These are phyloP conservation scores for Empidonax alnorum DNA, from an alignment of 2,113 vertebrate genomes.

Conservation along the genomic window DNA sequence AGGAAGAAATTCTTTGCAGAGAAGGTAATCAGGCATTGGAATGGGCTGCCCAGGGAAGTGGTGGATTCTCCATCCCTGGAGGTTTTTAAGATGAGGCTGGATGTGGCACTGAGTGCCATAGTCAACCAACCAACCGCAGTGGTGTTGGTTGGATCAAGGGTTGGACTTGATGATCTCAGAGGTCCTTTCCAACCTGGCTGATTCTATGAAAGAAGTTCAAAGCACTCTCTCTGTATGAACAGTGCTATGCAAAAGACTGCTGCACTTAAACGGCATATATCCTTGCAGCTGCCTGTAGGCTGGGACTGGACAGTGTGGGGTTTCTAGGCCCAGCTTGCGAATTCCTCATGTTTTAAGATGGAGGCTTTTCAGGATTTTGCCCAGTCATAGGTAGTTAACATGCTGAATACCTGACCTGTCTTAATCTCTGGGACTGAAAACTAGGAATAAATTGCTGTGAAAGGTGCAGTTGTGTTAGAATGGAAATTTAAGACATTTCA, in stretches of 20 bases:
- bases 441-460: not conserved
- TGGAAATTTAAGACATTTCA: not conserved
- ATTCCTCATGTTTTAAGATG: not conserved
- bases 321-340: not conserved
- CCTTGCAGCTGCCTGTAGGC: not conserved
- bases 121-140: too few species aligned
- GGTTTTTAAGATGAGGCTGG: too few species aligned
- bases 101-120: too few species aligned
- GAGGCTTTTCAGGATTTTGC: not conserved
- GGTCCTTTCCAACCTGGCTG: too few species aligned
- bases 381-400: not conserved
- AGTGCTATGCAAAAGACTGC: not conserved
- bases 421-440: not conserved
- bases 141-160: too few species aligned
- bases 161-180: too few species aligned
- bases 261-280: not conserved
- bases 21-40: too few species aligned
- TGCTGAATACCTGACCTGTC: not conserved
- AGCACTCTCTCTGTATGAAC: not conserved
- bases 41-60: too few species aligned
- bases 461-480: not conserved
- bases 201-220: not conserved
- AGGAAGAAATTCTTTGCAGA: too few species aligned
- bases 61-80: too few species aligned
- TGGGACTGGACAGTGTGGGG: not conserved